These are phyloP conservation scores for Dynastes hyllus DNA, from an alignment of 2,888 invertebrate genomes.

Conservation along the genomic window DNA sequence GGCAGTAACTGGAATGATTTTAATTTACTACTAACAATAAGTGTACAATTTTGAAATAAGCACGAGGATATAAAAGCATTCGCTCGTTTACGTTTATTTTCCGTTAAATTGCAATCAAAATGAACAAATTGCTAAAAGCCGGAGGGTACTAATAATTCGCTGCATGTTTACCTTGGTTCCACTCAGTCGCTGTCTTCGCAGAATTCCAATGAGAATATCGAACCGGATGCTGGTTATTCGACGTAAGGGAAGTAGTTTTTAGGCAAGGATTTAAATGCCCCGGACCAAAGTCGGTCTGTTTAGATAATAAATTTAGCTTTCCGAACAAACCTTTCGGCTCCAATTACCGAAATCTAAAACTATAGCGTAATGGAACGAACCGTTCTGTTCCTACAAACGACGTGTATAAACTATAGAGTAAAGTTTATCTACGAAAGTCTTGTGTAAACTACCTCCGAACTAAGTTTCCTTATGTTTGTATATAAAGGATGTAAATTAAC, in stretches of 20 bases:
- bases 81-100: neutral
- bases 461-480: constrained; percentile 48
- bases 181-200: neutral
- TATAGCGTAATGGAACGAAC: constrained; percentile 39
- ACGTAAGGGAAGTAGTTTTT: constrained; percentile 34
- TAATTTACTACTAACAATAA: too few relatives aligned
- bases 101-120: constrained; percentile 9
- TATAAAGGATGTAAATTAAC: constrained; percentile 51
- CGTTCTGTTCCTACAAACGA: neutral
- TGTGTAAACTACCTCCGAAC: constrained; percentile 43
- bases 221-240: constrained; percentile 4
- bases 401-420: constrained; percentile 27
- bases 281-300: constrained; percentile 25
- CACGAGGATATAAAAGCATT: neutral
- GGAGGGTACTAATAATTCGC: neutral
- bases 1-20: too few relatives aligned
- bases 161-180: constrained; percentile 6
- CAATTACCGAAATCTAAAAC: constrained; percentile 48
- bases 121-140: neutral
- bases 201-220: constrained; percentile 33
- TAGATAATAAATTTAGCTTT: constrained; percentile 46
- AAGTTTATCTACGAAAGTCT: constrained; percentile 47
- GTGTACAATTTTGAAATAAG: neutral
- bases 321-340: constrained; percentile 47
- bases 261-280: constrained; percentile 35